Conservation (phyloP, 2,797 vertebrate species). For the Sparus aurata region DNA sequence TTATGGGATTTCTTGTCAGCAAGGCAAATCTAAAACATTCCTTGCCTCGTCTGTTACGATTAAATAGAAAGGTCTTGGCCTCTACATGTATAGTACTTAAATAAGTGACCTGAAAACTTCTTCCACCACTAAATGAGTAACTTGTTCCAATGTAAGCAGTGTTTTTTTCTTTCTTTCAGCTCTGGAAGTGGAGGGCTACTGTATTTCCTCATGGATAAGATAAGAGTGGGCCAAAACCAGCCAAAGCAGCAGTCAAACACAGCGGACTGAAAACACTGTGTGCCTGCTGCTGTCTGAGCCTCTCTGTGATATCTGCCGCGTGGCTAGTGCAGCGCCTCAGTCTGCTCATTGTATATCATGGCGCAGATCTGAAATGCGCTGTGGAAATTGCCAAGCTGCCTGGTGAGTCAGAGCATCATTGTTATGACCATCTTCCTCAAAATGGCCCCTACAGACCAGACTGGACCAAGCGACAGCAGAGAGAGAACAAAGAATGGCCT, state of each 20-base stretch:
- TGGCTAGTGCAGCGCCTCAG: constrained; percentile 13
- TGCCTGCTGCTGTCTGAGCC: constrained; percentile 31
- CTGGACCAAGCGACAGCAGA: constrained; percentile 41
- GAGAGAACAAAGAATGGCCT: constrained; percentile 74
- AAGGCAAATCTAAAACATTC: neutral
- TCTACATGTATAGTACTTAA: too few species aligned
- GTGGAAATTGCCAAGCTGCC: constrained; percentile 38
- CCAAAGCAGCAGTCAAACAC: constrained; percentile 12
- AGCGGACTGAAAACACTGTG: constrained; percentile 31
- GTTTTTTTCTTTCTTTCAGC: constrained; percentile 2
- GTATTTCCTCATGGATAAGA: constrained; percentile 44
- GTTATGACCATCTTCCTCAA: constrained; percentile 57
- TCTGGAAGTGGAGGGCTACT: constrained; percentile 25
- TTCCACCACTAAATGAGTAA: neutral
- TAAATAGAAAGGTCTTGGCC: too few species aligned
- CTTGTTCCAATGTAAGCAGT: neutral
- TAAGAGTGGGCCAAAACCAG: constrained; percentile 34
- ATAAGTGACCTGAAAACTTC: neutral
- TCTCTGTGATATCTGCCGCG: constrained; percentile 30
- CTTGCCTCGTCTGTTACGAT: neutral
- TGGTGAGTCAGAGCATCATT: constrained; percentile 60
- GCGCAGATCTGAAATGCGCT: constrained; percentile 50
- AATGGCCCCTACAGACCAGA: constrained; percentile 55
- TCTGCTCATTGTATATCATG: constrained; percentile 38
- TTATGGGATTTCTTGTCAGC: neutral